Evolutionary conservation across 2,113 vertebrate genomes (phyloP), one percentile per base, ranked within the genome.

Genomic region (Ictidomys tridecemlineatus): DNA sequence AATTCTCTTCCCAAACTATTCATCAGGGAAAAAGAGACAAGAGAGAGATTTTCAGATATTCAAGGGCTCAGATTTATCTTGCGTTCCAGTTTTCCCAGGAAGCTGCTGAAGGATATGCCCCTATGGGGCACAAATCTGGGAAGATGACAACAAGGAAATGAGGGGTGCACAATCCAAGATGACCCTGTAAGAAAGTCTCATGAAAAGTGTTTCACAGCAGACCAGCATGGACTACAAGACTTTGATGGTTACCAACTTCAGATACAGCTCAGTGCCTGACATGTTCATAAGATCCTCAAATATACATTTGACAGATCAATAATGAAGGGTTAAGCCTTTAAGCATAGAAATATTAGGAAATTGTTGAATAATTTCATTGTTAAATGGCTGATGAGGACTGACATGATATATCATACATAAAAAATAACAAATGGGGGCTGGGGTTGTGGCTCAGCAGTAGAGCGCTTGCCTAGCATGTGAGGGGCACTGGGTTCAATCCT

Each of bases 401-500:
- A 78, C 32, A 6, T 2, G 1, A 13, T 1, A 72, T 0, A 6
- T 32, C 4, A 32, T 1, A 8, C 7, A 3, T 28, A 37, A 5
- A 53, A 17, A 48, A 16, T 13, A 42, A 70, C 13, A 26, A 2
- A 24, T 12, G 24, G 12, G 79, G 28, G 12, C 30, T 24, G 45
- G 45, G 45, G 45, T 45, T 45, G 45, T 45, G 45, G 45, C 45
- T 45, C 45, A 45, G 45, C 8, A 8, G 45, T 45, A 45, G 45
- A 45, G 9, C 45, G 8, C 45, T 45, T 45, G 45, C 45, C 45
- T 45, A 45, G 45, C 45, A 45, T 8, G 8, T 45, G 45, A 8
- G 8, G 8, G 45, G 45, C 45, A 45, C 45, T 45, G 45, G 8
- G 45, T 45, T 45, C 8, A 1, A 45, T 45, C 45, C 45, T 45